These are phyloP conservation scores for Acanthiza pusilla DNA, from an alignment of 2,797 vertebrate species.

Conservation along the genomic window DNA sequence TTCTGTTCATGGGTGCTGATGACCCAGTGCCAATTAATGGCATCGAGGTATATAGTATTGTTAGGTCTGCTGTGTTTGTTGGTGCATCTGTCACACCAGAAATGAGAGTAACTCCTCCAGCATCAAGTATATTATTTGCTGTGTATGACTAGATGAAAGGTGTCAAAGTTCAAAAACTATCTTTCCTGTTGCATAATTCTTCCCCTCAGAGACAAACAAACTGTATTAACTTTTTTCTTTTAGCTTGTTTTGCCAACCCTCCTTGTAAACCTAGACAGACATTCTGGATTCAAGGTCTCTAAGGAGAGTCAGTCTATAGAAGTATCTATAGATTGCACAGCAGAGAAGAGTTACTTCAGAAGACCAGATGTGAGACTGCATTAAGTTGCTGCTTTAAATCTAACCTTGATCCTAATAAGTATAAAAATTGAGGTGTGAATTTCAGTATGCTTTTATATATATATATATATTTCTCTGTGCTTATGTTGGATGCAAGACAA, in stretches of 20 bases:
- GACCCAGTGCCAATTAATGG: not conserved
- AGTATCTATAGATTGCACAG: not conserved
- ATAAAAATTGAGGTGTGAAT: not conserved
- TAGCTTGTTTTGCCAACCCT: not conserved
- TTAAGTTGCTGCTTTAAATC: not conserved
- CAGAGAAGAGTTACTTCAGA: not conserved
- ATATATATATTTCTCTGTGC: not conserved
- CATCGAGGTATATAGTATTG: not conserved
- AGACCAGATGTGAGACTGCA: not conserved
- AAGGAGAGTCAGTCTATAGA: not conserved
- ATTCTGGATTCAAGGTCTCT: not conserved
- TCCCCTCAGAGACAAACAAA: not conserved
- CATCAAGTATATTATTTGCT: not conserved
- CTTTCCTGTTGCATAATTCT: not conserved
- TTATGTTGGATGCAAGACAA: not conserved
- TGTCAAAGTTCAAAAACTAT: not conserved
- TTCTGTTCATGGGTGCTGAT: not conserved
- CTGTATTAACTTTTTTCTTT: not conserved
- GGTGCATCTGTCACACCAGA: not conserved
- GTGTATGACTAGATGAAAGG: not conserved
- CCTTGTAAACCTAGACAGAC: not conserved
- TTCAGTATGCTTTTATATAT: not conserved
- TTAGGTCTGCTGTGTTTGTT: not conserved
- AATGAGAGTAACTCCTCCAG: not conserved
- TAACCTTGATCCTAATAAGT: not conserved